Evolutionary conservation across 2,888 invertebrate genomes (phyloP), one percentile per base, ranked within the genome.

Genomic region (Phasia obesa): DNA sequence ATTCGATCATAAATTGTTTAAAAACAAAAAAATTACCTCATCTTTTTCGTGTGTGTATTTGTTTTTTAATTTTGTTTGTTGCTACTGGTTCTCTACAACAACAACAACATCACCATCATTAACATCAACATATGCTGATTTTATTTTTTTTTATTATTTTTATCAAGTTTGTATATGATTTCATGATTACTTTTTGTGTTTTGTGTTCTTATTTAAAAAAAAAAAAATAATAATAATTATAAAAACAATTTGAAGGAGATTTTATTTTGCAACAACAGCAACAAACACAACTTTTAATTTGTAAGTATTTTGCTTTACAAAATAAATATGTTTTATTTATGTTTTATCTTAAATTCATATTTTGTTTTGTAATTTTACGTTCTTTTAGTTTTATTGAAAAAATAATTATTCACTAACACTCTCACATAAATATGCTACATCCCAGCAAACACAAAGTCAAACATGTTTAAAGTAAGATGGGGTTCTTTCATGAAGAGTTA

Each of bases 1-100:
- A 69, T 35, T 67, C 47, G 35, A 75, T 62, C 57, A 78, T 67
- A 80, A 73, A 85, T 86, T 85, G 78, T 71, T 85, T 85, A 84
- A 85, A 86, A 85, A 71, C 85, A 84, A 83, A 81, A 74, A 82
- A 84, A 86, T 86, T 86, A 86, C 86, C 86, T 86, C 86, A 86
- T 86, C 86, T 84, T 80, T 70, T 57, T 51, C 57, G 65, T 59
- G 67, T 76, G 64, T 79, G 76, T 2, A 15, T 47, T n/a, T 47
- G 44, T 62, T 51, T 49, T 65, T 65, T 6, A 38, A 19, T 71
- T 47, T 73, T 75, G 42, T 62, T 75, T 79, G 55, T 67, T 73
- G 65, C 77, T 73, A 65, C 62, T 81, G 67, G 55, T 73, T 71
- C 71, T 77, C 57, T 65, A 73, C 76, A 76, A 60, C 67, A 78